Percentiles rank a stretch among this genome's conserved stretches.
Evolutionary conservation across 2,888 invertebrate genomes (phyloP).

Genomic region (Girardia tigrina): DNA sequence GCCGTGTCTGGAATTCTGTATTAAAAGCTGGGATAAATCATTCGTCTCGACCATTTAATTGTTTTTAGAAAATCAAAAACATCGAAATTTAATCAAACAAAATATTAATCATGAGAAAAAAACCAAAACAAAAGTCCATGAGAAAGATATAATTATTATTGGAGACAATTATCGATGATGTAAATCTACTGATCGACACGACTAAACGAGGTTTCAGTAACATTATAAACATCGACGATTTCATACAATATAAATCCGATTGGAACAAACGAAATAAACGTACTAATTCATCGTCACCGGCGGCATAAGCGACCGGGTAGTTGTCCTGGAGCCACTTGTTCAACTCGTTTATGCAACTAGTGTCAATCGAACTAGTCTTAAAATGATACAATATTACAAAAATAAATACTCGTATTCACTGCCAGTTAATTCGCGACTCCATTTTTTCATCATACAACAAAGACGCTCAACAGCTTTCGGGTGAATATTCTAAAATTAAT

Average conservation of each 20-base stretch:
- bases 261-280: conserved; percentile 4
- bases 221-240: neutral
- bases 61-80: neutral
- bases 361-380: neutral
- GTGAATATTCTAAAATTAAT: conserved; percentile 6
- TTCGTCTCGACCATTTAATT: no score
- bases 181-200: neutral
- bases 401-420: neutral
- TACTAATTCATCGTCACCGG: neutral
- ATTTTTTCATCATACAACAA: neutral
- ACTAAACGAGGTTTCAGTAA: neutral
- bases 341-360: conserved; percentile 8
- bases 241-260: neutral
- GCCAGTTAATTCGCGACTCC: conserved; percentile 9
- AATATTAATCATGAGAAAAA: neutral
- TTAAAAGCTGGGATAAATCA: neutral
- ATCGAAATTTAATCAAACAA: neutral
- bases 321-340: neutral
- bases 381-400: neutral
- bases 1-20: neutral
- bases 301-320: neutral
- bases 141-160: neutral
- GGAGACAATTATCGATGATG: neutral
- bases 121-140: neutral
- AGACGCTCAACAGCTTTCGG: neutral